phyloP scores from a whole-genome alignment of 2,113 vertebrate genomes.

The Symphodus melops region DNA sequence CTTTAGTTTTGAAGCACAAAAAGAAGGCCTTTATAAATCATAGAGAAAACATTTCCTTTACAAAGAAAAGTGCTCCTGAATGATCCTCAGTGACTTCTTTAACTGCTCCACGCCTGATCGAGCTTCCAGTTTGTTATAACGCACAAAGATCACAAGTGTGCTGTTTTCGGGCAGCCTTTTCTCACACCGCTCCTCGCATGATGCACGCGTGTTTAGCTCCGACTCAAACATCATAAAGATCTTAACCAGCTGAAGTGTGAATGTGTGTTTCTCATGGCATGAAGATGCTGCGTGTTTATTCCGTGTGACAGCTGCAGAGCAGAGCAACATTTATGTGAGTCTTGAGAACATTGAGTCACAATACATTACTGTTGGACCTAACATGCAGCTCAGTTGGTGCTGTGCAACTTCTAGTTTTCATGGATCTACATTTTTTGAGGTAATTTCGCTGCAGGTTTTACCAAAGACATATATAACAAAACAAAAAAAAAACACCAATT shows the following conservation, averaged over 20 bases:
- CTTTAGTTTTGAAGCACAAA: too few species aligned
- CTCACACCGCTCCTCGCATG: background rate
- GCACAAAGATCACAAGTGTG: background rate
- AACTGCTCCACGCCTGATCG: too few species aligned
- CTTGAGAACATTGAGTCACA: background rate
- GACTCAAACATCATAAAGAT: slow-evolving; percentile 16
- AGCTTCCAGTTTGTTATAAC: background rate
- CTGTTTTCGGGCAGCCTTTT: background rate
- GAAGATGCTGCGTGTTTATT: background rate
- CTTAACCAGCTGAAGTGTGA: background rate
- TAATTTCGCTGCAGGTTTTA: too few species aligned
- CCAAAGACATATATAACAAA: too few species aligned
- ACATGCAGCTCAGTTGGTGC: too few species aligned
- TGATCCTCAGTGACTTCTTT: too few species aligned
- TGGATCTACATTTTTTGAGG: too few species aligned
- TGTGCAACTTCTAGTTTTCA: too few species aligned
- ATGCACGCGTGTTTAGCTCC: slow-evolving; percentile 3
- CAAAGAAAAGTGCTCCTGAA: too few species aligned
- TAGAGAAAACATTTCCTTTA: too few species aligned
- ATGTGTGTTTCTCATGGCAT: background rate
- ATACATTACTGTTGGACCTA: background rate
- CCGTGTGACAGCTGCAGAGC: slow-evolving; percentile 18
- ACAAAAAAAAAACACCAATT: too few species aligned
- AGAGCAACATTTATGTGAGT: slow-evolving; percentile 13
- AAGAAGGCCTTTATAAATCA: too few species aligned